phyloP scores from a whole-genome alignment of 2,113 vertebrate species.

The Hydropotes inermis region DNA sequence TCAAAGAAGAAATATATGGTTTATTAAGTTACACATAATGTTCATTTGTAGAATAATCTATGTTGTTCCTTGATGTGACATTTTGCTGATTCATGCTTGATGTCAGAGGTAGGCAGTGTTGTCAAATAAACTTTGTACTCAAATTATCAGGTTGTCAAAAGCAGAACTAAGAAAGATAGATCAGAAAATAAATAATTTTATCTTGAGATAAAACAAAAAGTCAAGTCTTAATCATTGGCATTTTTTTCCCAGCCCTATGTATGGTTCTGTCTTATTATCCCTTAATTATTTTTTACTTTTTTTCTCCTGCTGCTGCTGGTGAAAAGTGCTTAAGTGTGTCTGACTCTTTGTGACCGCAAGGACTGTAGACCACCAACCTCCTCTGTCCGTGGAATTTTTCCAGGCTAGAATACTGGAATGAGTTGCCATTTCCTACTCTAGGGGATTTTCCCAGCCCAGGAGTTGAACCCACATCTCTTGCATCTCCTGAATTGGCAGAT shows the following conservation, averaged over 20 bases:
- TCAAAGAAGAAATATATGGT: not conserved
- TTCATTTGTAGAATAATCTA: not conserved
- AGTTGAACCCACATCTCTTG: not conserved
- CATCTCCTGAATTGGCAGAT: not conserved
- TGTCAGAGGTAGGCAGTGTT: not conserved
- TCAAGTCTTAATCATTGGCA: not conserved
- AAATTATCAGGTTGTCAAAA: conserved; percentile 10
- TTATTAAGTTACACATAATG: not conserved
- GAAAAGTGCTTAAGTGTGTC: not conserved
- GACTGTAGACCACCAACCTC: not conserved
- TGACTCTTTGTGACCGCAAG: not conserved
- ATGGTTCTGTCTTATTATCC: not conserved
- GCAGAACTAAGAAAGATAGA: not conserved
- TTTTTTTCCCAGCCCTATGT: not conserved
- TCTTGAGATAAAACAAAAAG: not conserved
- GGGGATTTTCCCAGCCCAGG: not conserved
- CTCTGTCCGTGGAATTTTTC: not conserved
- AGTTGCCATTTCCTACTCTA: not conserved
- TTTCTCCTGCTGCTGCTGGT: not conserved
- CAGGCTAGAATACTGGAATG: not conserved
- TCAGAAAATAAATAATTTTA: not conserved
- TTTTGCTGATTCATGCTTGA: not conserved
- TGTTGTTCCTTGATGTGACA: not conserved
- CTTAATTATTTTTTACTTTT: not conserved
- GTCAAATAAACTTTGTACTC: not conserved